Evolutionary conservation across 1,140 invertebrate species (phyloP), one percentile per base, ranked within the genome.

Genomic region (Lerema accius): DNA sequence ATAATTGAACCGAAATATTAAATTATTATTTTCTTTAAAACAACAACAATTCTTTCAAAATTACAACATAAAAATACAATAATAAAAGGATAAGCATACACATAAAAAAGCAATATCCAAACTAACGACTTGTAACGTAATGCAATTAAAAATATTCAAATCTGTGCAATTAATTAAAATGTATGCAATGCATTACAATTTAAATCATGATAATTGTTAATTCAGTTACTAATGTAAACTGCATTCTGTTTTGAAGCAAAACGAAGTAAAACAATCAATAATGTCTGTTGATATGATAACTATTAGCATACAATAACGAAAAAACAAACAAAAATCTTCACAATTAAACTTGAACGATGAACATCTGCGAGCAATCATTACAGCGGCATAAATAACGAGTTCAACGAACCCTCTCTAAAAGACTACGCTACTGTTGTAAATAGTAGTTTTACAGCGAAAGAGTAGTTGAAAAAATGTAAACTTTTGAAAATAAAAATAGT

Each of bases 321-420:
- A 46, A 55, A 48, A 35, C 23, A 58, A 49, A 43, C 39, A 59
- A 65, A 32, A 51, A 65, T 59, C 55, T 59, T 58, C 40, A 59
- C 53, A 49, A 45, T 66, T 63, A 63, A 70, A 37, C 43, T 50
- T 37, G 37, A 53, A 46, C 51, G 58, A 43, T 55, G 42, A 61
- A 63, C 67, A 73, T 67, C 70, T 76, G 77, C 60, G 43, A 58
- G 67, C 64, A 70, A 67, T 67, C 46, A 73, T 46, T 51, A 28
- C 58, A 35, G 55, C 46, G 72, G 74, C 73, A 69, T 53, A 76
- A 69, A 78, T 76, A 76, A 71, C 46, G 64, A 64, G 78, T 74
- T 80, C 77, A 70, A 62, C 51, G 79, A 73, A 70, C 82, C 48
- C 58, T 46, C 35, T 63, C 45, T 56, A 35, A 63, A 61, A 37